Evolutionary conservation across 2,113 vertebrate species (phyloP).

Genomic region (Capreolus pygargus): DNA sequence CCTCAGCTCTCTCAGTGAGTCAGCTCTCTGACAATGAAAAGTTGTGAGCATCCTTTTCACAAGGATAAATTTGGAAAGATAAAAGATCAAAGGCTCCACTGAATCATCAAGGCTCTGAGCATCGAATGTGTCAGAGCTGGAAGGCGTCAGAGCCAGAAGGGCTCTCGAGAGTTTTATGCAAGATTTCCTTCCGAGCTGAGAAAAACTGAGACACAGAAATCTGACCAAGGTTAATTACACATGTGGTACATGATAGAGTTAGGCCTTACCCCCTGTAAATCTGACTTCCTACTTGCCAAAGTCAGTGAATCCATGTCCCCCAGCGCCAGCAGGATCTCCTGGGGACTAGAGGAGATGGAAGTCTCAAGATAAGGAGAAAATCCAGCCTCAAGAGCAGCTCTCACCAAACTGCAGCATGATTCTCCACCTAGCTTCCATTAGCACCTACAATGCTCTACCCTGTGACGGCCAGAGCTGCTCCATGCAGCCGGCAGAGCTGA

Average conservation of each 20-base stretch:
- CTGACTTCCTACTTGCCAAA: not conserved
- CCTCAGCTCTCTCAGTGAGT: not conserved
- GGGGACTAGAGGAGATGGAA: not conserved
- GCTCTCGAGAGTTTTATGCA: not conserved
- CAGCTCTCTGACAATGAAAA: conserved; percentile 30
- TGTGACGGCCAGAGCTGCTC: not conserved
- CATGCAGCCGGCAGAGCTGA: not conserved
- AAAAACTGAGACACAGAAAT: not conserved
- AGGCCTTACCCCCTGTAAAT: not conserved
- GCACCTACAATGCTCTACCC: not conserved
- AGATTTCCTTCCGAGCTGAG: not conserved
- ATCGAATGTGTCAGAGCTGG: not conserved
- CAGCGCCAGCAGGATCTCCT: not conserved
- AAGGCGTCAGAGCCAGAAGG: not conserved
- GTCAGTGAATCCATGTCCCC: not conserved
- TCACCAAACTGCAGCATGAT: not conserved
- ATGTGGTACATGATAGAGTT: fast-evolving
- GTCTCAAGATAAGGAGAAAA: not conserved
- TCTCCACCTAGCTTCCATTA: not conserved
- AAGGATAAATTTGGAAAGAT: conserved; percentile 28
- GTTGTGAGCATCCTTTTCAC: not conserved
- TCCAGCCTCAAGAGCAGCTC: not conserved
- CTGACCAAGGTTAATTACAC: not conserved
- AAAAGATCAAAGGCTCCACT: not conserved
- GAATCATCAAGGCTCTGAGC: not conserved